These are phyloP conservation scores for Lethrus apterus DNA, from an alignment of 1,140 invertebrate genomes.

Conservation along the genomic window DNA sequence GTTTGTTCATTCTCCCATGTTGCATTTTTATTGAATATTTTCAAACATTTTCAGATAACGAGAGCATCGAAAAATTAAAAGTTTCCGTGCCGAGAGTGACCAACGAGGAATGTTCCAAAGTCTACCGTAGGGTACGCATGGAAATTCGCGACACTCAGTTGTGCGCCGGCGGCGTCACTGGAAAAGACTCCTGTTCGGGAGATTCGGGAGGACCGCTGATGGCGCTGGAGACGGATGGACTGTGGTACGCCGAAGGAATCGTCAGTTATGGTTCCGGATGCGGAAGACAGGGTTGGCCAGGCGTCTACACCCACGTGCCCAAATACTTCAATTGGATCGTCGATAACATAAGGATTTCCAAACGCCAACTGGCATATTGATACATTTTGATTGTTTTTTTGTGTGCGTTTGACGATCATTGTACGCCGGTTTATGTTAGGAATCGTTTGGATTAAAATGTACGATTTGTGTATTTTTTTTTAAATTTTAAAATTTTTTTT, in stretches of 20 bases:
- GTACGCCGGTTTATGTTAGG: no score
- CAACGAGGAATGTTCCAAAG: slow-evolving; percentile 24
- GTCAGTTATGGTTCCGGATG: slow-evolving; percentile 56
- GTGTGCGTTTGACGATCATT: no score
- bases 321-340: slow-evolving; percentile 50
- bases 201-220: slow-evolving; percentile 57
- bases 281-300: slow-evolving; percentile 47
- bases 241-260: slow-evolving; percentile 43
- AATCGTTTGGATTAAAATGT: no score
- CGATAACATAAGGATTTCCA: neutral
- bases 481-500: no score
- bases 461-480: no score
- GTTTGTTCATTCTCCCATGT: no score
- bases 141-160: slow-evolving; percentile 36
- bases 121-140: slow-evolving; percentile 31
- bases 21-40: no score
- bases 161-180: slow-evolving; percentile 44
- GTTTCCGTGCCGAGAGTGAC: slow-evolving; percentile 30
- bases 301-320: slow-evolving; percentile 54
- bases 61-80: slow-evolving; percentile 22
- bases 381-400: no score
- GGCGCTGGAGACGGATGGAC: slow-evolving; percentile 25
- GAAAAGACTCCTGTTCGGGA: slow-evolving; percentile 48
- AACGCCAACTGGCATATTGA: no score
- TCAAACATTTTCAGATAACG: no score